These are phyloP conservation scores for Drosophila atroscutellata DNA, from an alignment of 2,888 invertebrate genomes.

Conservation along the genomic window DNA sequence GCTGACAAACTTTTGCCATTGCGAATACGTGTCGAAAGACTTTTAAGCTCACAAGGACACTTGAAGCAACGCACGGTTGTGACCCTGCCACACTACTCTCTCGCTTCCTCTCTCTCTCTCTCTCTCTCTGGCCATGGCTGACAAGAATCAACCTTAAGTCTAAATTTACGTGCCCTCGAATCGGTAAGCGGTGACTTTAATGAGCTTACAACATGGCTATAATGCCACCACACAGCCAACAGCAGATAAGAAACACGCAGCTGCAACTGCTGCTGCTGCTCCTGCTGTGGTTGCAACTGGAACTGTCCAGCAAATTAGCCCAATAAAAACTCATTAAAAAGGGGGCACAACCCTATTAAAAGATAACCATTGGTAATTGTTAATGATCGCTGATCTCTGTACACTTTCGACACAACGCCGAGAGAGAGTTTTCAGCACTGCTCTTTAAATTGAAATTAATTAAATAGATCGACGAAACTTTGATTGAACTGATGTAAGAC, in stretches of 20 bases:
- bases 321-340: constrained; percentile 59
- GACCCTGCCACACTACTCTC: constrained; percentile 11
- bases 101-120: neutral
- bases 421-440: neutral
- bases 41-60: constrained; percentile 76
- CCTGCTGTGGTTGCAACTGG: constrained; percentile 9
- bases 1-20: constrained; percentile 69
- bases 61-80: constrained; percentile 46
- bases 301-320: constrained; percentile 49
- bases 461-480: neutral
- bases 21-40: constrained; percentile 70
- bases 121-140: constrained; percentile 20
- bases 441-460: constrained; percentile 14
- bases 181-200: constrained; percentile 60
- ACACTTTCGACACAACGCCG: neutral
- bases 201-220: constrained; percentile 60
- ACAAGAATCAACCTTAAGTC: constrained; percentile 40
- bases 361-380: constrained; percentile 49
- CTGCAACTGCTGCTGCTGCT: constrained; percentile 18
- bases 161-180: constrained; percentile 60
- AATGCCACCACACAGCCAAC: constrained; percentile 15
- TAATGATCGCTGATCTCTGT: constrained; percentile 32
- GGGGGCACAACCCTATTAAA: constrained; percentile 24
- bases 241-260: constrained; percentile 49
- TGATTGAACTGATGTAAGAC: neutral